Evolutionary conservation across 2,113 vertebrate genomes (phyloP), one percentile per base, ranked within the genome.

Genomic region (Thalassoma bifasciatum): DNA sequence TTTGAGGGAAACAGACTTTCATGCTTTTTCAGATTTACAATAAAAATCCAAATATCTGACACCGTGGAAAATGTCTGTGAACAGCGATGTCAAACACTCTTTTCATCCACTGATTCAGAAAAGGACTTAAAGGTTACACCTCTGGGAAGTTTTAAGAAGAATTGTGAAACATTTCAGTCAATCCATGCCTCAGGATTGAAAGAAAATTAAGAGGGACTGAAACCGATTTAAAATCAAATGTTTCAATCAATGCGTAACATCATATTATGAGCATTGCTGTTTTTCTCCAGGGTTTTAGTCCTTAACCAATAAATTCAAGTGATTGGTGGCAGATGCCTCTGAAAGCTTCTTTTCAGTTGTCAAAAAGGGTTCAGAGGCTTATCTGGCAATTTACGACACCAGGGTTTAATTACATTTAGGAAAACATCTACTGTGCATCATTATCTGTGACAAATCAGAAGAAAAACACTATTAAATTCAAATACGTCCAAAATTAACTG

Each of bases 1-100:
- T 58, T 21, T 57, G 3, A 50, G 24, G 19, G 22, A 5, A 66
- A n/a, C 11, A 49, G 40, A 42, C n/a, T 23, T 52, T 14, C 19
- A 11, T 21, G 1, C 24, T 53, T 57, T 66, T 70, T n/a, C 64
- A 30, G 38, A 38, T 52, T 62, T 72, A 34, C 50, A 61, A 50
- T 63, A 66, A 58, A 70, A 68, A 46, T 62, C 65, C 65, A 54
- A 53, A 73, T 53, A 51, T 63, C 46, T 54, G 59, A 73, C 40
- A 60, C 67, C 3, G 26, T 63, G 53, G 77, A 47, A 79, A 50
- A 62, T 11, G n/a, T 21, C 36, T 6, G 8, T 56, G 8, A 51
- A 37, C 40, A 34, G 16, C 22, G 42, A 38, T n/a, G 62, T 24
- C 34, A 73, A 73, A 67, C 12, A 36, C 2, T 46, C 5, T 54